Evolutionary conservation across 1,140 invertebrate genomes (phyloP).

Genomic region (Ptiloglossa arizonensis): DNA sequence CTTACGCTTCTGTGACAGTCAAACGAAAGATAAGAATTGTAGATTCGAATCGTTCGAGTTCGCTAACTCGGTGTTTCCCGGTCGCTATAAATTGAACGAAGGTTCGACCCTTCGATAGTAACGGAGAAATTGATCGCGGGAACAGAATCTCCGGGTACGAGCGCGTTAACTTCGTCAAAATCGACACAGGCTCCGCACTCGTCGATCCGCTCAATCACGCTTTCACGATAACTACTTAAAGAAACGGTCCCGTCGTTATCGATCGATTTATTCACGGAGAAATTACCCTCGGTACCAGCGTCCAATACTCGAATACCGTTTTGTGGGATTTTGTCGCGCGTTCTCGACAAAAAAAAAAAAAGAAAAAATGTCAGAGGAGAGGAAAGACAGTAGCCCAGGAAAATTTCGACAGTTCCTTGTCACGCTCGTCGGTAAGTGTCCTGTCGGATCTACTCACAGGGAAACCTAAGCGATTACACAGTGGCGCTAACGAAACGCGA

Average conservation of each 20-base stretch:
- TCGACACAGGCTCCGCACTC: neutral
- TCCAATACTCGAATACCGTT: too few relatives aligned
- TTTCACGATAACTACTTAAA: neutral
- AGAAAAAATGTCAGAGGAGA: conserved; percentile 40
- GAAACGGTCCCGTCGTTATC: too few relatives aligned
- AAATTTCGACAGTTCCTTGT: conserved; percentile 69
- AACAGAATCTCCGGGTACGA: neutral
- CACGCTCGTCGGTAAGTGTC: conserved; percentile 65
- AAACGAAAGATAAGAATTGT: conserved; percentile 39
- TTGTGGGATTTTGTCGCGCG: too few relatives aligned
- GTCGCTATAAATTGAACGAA: conserved; percentile 55
- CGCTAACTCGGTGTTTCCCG: neutral
- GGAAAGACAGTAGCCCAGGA: conserved; percentile 57
- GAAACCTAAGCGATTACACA: too few relatives aligned
- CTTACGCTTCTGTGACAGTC: neutral
- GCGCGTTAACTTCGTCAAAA: neutral
- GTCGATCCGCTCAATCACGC: neutral
- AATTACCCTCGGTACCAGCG: too few relatives aligned
- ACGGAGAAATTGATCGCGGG: neutral
- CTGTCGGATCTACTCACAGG: too few relatives aligned
- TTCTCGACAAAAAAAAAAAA: neutral
- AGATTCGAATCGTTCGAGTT: conserved; percentile 19
- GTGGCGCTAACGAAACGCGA: too few relatives aligned
- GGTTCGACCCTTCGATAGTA: neutral
- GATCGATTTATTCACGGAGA: too few relatives aligned